phyloP scores from a whole-genome alignment of 2,888 invertebrate species.

The Ischnura elegans region DNA sequence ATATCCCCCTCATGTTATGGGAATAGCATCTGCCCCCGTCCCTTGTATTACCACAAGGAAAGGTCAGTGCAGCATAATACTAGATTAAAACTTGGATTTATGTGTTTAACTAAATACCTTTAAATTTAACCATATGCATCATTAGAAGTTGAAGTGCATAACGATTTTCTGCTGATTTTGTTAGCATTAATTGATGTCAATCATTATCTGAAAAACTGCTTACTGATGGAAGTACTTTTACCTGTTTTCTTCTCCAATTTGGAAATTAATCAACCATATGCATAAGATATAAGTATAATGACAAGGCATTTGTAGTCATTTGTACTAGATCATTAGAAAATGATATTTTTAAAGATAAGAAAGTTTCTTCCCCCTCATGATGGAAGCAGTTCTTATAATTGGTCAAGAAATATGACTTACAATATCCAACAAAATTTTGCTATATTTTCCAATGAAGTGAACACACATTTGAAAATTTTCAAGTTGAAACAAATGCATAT shows the following conservation, averaged over 20 bases:
- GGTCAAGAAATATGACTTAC: neutral
- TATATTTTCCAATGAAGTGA: neutral
- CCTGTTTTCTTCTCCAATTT: neutral
- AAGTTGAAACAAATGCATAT: neutral
- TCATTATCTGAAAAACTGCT: neutral
- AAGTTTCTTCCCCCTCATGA: neutral
- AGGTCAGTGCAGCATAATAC: neutral
- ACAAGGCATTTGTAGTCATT: neutral
- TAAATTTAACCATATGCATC: neutral
- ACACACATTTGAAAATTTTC: neutral
- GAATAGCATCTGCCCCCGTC: neutral
- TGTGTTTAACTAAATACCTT: neutral
- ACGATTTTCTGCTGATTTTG: neutral
- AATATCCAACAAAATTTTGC: neutral
- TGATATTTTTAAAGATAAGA: neutral
- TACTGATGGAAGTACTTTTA: neutral
- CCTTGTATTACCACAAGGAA: neutral
- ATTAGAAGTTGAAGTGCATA: neutral
- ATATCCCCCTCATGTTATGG: neutral
- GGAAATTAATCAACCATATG: neutral
- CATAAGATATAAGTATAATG: neutral
- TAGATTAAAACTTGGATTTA: neutral
- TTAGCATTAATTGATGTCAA: neutral
- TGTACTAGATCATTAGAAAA: neutral
- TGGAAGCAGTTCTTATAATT: neutral